Conservation (phyloP, 1,140 invertebrate species). For the Lordiphosa collinella region DNA sequence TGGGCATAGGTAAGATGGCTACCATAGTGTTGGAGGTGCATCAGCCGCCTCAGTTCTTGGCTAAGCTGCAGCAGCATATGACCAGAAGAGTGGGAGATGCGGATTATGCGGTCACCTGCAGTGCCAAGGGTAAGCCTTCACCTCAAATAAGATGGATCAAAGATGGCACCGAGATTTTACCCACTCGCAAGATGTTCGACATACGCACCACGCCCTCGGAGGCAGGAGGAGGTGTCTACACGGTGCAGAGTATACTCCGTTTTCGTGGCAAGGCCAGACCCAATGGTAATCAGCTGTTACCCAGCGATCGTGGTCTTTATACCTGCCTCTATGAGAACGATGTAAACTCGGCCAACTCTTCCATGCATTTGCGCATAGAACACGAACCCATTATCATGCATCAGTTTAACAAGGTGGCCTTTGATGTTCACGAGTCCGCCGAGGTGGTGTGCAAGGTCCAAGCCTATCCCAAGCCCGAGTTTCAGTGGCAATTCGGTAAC, state of each 20-base stretch:
- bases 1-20: conserved; percentile 90
- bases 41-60: conserved; percentile 90
- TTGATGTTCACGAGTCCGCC: conserved; percentile 89
- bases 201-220: conserved; percentile 88
- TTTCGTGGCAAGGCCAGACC: conserved; percentile 88
- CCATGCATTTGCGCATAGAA: conserved; percentile 93
- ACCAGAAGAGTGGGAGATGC: conserved; percentile 89
- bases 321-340: conserved; percentile 94
- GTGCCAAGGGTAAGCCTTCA: conserved; percentile 91
- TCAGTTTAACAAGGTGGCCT: conserved; percentile 93
- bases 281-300: conserved; percentile 87
- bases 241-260: conserved; percentile 89
- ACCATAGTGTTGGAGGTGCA: conserved; percentile 91
- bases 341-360: conserved; percentile 90
- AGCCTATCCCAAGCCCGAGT: conserved; percentile 94
- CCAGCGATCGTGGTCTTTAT: conserved; percentile 92
- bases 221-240: conserved; percentile 86
- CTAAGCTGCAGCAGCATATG: conserved; percentile 89
- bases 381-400: conserved; percentile 92
- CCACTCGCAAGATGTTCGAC: conserved; percentile 87
- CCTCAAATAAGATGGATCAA: conserved; percentile 93
- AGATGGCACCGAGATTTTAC: conserved; percentile 89
- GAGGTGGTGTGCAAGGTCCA: conserved; percentile 93
- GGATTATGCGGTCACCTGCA: conserved; percentile 90
- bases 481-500: conserved; percentile 92